phyloP scores from a whole-genome alignment of 2,888 invertebrate species.

The Artemia sinica region DNA sequence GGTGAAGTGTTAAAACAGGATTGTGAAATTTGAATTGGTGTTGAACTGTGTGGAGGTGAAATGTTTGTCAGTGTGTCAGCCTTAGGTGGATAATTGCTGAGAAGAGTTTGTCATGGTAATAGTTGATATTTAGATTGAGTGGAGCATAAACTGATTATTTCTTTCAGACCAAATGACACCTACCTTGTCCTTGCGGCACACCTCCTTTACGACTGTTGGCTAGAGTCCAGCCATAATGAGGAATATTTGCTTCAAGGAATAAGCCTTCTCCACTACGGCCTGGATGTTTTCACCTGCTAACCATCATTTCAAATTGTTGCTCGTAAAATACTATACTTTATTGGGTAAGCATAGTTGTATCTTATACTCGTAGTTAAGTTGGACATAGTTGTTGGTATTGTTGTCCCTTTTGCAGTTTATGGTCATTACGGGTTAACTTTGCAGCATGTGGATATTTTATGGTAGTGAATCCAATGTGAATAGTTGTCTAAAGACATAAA shows the following conservation, averaged over 20 bases:
- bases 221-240: conserved; percentile 33
- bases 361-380: conserved; percentile 2
- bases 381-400: background rate
- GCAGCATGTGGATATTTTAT: too few relatives aligned
- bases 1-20: too few relatives aligned
- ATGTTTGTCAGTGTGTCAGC: too few relatives aligned
- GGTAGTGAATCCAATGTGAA: too few relatives aligned
- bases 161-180: conserved; percentile 42
- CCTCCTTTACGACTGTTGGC: conserved; percentile 41
- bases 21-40: too few relatives aligned
- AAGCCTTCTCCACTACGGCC: conserved; percentile 50
- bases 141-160: too few relatives aligned
- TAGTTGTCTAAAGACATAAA: too few relatives aligned
- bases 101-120: too few relatives aligned
- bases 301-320: conserved; percentile 68
- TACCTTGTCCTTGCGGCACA: conserved; percentile 63
- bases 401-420: background rate
- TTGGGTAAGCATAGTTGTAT: conserved; percentile 39
- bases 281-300: conserved; percentile 64
- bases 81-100: too few relatives aligned
- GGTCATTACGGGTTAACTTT: background rate
- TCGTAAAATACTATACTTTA: conserved; percentile 59
- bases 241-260: conserved; percentile 33
- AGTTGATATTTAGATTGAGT: too few relatives aligned
- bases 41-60: too few relatives aligned